A percentile compares a stretch with the other conserved stretches of the same genome.
These are phyloP conservation scores for Melitaea athalia DNA, from an alignment of 2,888 invertebrate species.

Conservation along the genomic window DNA sequence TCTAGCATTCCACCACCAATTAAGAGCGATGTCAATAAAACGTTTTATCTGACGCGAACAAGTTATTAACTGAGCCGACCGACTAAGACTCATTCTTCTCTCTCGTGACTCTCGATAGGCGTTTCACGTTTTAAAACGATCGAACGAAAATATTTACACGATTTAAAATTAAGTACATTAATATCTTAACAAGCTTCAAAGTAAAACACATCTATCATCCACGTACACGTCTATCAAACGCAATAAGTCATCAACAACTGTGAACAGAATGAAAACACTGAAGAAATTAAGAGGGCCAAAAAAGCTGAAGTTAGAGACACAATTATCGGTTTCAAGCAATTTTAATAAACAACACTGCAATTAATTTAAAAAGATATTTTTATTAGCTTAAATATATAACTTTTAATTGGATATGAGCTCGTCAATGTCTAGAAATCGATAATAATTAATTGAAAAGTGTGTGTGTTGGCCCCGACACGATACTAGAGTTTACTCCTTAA, in stretches of 20 bases:
- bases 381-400: no score
- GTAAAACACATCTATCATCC: not conserved
- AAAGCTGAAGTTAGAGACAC: constrained; percentile 13
- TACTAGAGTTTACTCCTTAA: no score
- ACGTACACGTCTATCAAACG: no score
- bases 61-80: constrained; percentile 27
- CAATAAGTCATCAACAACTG: not conserved
- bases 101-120: constrained; percentile 3
- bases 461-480: no score
- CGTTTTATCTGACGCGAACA: constrained; percentile 28
- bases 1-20: constrained; percentile 19
- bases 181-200: no score
- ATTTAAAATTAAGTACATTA: no score
- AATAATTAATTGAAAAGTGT: no score
- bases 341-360: no score
- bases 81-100: constrained; percentile 14
- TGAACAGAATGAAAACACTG: not conserved
- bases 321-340: no score
- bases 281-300: not conserved
- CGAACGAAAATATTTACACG: not conserved
- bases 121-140: constrained; percentile 3
- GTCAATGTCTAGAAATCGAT: no score
- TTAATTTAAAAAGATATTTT: no score
- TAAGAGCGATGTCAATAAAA: constrained; percentile 28
- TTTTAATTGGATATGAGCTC: no score